A percentile compares a stretch with the other conserved stretches of the same genome.
These are phyloP conservation scores for Ganaspis brasiliensis DNA, from an alignment of 2,888 invertebrate species.

Conservation along the genomic window DNA sequence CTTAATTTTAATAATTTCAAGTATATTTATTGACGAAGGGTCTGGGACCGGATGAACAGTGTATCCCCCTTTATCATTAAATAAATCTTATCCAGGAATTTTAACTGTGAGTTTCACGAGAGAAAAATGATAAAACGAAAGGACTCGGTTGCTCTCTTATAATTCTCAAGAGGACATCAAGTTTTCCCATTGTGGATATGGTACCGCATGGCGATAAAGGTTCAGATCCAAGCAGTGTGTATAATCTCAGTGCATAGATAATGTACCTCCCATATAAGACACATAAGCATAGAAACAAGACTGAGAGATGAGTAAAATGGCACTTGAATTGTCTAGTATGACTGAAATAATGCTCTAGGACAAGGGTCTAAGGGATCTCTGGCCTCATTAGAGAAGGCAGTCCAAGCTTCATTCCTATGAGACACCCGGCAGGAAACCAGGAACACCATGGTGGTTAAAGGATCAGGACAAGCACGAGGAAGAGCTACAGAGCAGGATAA, in stretches of 20 bases:
- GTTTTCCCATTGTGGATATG: neutral
- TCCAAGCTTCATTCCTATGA: slow-evolving; percentile 18
- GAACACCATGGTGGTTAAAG: slow-evolving; percentile 17
- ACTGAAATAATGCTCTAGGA: slow-evolving; percentile 2
- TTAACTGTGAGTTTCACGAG: too few species aligned
- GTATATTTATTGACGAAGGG: too few species aligned
- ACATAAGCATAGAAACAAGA: slow-evolving; percentile 14
- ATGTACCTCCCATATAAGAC: slow-evolving; percentile 5
- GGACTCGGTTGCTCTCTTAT: too few species aligned
- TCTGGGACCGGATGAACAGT: too few species aligned
- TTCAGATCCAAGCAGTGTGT: neutral
- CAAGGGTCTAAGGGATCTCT: slow-evolving; percentile 27
- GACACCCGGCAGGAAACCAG: slow-evolving; percentile 23
- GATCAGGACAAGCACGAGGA: neutral
- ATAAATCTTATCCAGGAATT: too few species aligned
- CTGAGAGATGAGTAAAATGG: slow-evolving; percentile 4
- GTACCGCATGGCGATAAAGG: slow-evolving; percentile 7
- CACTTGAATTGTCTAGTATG: slow-evolving; percentile 13
- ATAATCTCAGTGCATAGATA: slow-evolving; percentile 16
- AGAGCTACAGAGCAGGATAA: slow-evolving; percentile 46
- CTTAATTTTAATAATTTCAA: too few species aligned
- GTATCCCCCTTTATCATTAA: too few species aligned
- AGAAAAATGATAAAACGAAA: too few species aligned
- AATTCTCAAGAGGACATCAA: too few species aligned
- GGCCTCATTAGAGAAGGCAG: slow-evolving; percentile 28